These are phyloP conservation scores for Plecturocebus donacophilus DNA, from an alignment of 2,113 vertebrate genomes.

Conservation along the genomic window DNA sequence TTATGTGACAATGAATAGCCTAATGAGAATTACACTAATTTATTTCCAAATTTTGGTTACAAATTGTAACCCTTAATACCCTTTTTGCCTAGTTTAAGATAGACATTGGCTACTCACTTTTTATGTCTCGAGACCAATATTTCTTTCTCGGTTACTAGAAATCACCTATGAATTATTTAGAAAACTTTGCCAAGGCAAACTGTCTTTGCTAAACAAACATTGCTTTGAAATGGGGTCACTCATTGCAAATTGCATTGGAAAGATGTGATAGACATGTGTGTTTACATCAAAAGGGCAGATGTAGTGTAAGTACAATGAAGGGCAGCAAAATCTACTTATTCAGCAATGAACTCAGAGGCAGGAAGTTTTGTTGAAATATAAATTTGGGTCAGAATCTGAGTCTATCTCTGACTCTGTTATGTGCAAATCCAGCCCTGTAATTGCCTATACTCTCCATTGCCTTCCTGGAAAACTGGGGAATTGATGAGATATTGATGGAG, in stretches of 20 bases:
- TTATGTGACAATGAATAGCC: neutral
- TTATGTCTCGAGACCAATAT: neutral
- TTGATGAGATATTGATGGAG: slow-evolving; percentile 47
- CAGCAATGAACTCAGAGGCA: neutral
- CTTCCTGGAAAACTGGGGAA: slow-evolving; percentile 29
- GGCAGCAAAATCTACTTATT: neutral
- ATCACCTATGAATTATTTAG: slow-evolving; percentile 54
- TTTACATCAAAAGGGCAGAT: slow-evolving; percentile 42
- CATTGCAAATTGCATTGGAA: neutral
- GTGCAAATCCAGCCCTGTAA: slow-evolving; percentile 36
- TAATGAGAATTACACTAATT: neutral
- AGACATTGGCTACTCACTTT: neutral
- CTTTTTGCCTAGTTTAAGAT: neutral
- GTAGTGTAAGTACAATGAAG: neutral
- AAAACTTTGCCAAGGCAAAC: slow-evolving; percentile 51
- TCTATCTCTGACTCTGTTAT: neutral
- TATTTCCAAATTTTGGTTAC: neutral
- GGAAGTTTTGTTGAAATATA: slow-evolving; percentile 16
- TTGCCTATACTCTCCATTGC: neutral
- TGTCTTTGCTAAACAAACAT: slow-evolving; percentile 58
- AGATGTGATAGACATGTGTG: neutral
- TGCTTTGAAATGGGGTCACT: slow-evolving; percentile 53
- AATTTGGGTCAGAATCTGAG: slow-evolving; percentile 27
- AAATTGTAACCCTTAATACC: neutral
- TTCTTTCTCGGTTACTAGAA: slow-evolving; percentile 48